Conservation (phyloP, 2,113 vertebrate genomes). For the Amphiprion percula region DNA sequence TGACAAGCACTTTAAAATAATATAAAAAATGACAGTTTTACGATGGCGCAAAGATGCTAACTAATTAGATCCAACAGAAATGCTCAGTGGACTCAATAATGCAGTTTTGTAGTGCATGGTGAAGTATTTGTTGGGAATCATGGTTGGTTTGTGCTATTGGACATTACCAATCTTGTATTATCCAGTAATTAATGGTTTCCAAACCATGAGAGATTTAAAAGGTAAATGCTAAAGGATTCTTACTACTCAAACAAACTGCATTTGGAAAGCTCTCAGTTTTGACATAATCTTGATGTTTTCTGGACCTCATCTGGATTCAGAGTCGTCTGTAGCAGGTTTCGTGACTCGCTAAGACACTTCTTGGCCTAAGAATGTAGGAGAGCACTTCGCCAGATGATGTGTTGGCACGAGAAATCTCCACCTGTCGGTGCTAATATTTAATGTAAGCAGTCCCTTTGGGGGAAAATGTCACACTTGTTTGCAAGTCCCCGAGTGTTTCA, state of each 20-base stretch:
- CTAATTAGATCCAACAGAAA: background rate
- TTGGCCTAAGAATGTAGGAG: slow-evolving; percentile 12
- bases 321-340: background rate
- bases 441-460: slow-evolving; percentile 59
- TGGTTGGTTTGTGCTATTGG: too few species aligned
- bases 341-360: slow-evolving; percentile 9
- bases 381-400: slow-evolving; percentile 39
- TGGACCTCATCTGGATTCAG: background rate
- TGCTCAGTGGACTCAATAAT: background rate
- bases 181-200: background rate
- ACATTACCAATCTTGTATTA: background rate
- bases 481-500: slow-evolving; percentile 44
- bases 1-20: slow-evolving; percentile 1
- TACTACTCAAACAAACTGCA: background rate
- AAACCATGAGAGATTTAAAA: background rate
- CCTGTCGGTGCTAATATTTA: slow-evolving; percentile 66
- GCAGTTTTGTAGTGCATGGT: background rate
- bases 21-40: slow-evolving; percentile 12
- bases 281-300: background rate
- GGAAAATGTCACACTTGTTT: slow-evolving; percentile 62
- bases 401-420: slow-evolving; percentile 44
- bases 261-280: background rate
- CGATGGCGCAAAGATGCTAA: slow-evolving; percentile 2
- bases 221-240: background rate
- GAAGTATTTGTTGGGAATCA: background rate